These are phyloP conservation scores for Gallinago paraguaiae DNA, from an alignment of 2,113 vertebrate genomes.

Conservation along the genomic window DNA sequence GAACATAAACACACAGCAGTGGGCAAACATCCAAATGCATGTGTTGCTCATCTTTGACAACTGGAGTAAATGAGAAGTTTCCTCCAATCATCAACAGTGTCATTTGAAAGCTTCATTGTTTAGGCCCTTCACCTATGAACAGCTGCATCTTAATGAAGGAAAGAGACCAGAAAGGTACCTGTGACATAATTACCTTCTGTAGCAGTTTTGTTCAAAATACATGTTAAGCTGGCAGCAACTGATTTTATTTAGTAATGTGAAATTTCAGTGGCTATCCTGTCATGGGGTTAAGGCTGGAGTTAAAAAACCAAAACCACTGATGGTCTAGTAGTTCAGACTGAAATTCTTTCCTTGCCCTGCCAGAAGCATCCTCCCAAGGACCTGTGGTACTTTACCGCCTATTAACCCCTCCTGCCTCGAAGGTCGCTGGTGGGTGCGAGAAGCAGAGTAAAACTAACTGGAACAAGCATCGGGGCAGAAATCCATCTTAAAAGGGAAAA, in stretches of 20 bases:
- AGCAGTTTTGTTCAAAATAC: neutral
- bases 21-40: neutral
- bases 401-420: neutral
- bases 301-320: neutral
- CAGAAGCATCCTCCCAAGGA: neutral
- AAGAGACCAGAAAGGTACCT: neutral
- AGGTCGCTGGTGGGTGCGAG: neutral
- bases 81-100: fast-evolving
- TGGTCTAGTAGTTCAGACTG: neutral
- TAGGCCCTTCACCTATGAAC: neutral
- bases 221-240: neutral
- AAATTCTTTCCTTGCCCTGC: neutral
- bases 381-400: neutral
- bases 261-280: neutral
- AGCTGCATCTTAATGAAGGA: neutral
- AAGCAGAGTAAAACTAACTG: neutral
- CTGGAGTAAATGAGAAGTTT: neutral
- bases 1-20: neutral
- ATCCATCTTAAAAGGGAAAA: neutral
- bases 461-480: neutral
- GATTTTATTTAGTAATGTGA: neutral
- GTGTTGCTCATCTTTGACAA: neutral
- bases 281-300: neutral
- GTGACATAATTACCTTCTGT: neutral
- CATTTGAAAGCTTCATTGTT: neutral